Base-by-base conservation (phyloP, 2,888 invertebrate genomes). In the Euproctis similis region DNA sequence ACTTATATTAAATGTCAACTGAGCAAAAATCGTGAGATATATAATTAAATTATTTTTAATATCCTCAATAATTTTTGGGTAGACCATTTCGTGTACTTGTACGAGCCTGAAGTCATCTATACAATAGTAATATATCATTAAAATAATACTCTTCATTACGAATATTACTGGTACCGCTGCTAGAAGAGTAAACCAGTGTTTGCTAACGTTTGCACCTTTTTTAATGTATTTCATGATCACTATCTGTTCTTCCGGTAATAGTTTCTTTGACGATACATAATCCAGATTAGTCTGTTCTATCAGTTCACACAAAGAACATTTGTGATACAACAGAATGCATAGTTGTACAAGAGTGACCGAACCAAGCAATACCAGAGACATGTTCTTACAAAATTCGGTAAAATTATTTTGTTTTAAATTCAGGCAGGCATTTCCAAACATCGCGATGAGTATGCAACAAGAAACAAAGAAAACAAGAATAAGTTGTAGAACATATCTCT, bases 281-380 rank as follows among this genome's bases (percentile, higher is more conserved):
- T 72, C 69, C 3, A 26, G 29, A n/a, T 62, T 54, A 2, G 71
- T 40, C 2, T 34, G 26, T 1, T 38, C 31, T 0, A 71, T 57
- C 3, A 73, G 20, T 0, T 35, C 34, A 2, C 26, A 20, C 0
- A 68, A 12, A 3, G 24, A 1, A 0, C 45, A 29, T 21, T 52
- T 57, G 27, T 64, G 46, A 14, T 28, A 34, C 1, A 59, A 4
- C 18, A 66, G 30, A 1, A 62, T 28, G 4, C 6, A 10, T 16
- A 42, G 46, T 7, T 44, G 33, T 5, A 39, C 31, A 0, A 45
- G 22, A 0, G 42, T 28, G 0, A 37, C 40, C 0, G 36, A 0
- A 9, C 36, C 54, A 0, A 56, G 20, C 0, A 52, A 11, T 0
- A 14, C 9, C 0, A 58, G 2, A 0, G 39, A 21, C 0, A 39